These are phyloP conservation scores for Trematocara zebra DNA, from an alignment of 2,113 vertebrate genomes.

Conservation along the genomic window DNA sequence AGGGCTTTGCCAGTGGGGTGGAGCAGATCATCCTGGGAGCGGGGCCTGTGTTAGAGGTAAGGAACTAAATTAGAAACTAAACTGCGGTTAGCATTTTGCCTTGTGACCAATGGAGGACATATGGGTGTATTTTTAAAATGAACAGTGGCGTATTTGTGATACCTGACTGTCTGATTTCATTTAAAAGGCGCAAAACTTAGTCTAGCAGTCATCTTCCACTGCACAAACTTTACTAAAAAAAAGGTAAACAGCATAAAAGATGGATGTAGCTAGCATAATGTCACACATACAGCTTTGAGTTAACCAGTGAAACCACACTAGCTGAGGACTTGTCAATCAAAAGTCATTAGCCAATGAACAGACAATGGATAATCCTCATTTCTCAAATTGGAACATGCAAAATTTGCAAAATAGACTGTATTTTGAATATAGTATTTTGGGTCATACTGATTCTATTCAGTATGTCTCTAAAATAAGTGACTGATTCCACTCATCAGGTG, in stretches of 20 bases:
- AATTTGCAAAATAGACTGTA: neutral
- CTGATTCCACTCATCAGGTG: neutral
- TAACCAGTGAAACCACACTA: neutral
- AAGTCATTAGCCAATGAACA: neutral
- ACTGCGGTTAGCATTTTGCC: neutral
- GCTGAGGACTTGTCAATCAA: neutral
- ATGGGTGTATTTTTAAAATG: neutral
- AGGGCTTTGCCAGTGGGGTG: conserved; percentile 95
- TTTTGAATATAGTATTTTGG: neutral
- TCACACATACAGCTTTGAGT: neutral
- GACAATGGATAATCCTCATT: neutral
- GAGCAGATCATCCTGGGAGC: conserved; percentile 98
- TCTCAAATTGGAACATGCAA: neutral
- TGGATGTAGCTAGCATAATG: neutral
- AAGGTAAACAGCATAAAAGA: neutral
- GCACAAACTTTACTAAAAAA: neutral
- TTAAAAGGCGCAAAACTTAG: neutral
- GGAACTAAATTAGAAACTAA: neutral
- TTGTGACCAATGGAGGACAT: neutral
- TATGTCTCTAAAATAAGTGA: neutral
- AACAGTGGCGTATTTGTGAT: neutral
- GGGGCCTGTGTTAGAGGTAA: conserved; percentile 95
- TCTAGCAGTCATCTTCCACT: neutral
- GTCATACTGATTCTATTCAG: neutral
- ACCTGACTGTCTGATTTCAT: neutral